Conservation (phyloP, 2,888 invertebrate genomes). For the Hyalella azteca region DNA sequence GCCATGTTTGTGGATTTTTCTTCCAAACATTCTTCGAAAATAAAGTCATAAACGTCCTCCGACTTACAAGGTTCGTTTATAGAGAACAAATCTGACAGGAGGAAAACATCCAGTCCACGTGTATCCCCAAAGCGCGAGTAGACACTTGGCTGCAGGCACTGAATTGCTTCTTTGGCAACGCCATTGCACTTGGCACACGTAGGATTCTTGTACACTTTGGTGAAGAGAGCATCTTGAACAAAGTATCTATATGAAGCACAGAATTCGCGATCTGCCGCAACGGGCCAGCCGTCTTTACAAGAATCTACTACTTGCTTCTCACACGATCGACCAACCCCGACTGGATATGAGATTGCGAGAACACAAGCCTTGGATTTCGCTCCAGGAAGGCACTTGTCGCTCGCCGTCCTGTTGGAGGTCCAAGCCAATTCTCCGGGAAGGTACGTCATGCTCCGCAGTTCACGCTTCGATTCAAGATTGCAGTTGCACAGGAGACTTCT, state of each 20-base stretch:
- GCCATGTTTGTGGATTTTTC: not conserved
- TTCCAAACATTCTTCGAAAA: not conserved
- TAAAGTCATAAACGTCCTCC: not conserved
- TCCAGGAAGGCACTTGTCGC: not conserved
- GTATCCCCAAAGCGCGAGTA: not conserved
- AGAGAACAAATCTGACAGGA: not conserved
- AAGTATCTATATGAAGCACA: not conserved
- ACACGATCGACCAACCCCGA: conserved; percentile 36
- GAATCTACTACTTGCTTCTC: not conserved
- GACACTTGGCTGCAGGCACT: not conserved
- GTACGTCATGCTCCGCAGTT: conserved; percentile 44
- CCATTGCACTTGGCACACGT: not conserved
- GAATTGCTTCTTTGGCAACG: no score
- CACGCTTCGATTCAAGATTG: not conserved
- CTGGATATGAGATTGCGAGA: not conserved
- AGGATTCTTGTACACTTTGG: not conserved
- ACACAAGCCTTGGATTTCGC: not conserved
- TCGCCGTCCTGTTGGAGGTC: not conserved
- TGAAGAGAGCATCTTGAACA: not conserved
- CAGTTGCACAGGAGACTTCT: conserved; percentile 41
- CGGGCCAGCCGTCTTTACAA: conserved; percentile 1
- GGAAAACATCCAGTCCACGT: not conserved
- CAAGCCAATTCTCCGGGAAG: not conserved
- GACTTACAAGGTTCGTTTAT: not conserved
- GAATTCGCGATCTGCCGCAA: not conserved